Percentiles rank a stretch among this genome's conserved stretches.
phyloP scores from a whole-genome alignment of 2,888 invertebrate species.

The Andrena bucephala region DNA sequence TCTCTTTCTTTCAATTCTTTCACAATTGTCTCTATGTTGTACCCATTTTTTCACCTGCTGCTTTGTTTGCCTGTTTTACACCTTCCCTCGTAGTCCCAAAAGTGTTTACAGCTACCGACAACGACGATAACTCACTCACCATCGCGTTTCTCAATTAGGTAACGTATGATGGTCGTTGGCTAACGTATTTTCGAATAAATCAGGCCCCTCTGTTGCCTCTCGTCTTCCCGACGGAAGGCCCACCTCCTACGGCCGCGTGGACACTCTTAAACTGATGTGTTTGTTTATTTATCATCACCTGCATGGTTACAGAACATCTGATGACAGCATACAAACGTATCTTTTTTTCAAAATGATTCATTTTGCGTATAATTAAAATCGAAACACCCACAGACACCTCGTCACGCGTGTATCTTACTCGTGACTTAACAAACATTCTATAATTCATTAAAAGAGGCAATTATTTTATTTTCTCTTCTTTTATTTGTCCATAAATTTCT shows the following conservation, averaged over 20 bases:
- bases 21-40: conserved; percentile 5
- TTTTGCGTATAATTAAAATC: neutral
- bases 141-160: conserved; percentile 84
- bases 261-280: conserved; percentile 48
- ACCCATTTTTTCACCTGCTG: conserved; percentile 25
- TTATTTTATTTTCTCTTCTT: no score
- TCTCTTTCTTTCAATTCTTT: conserved; percentile 5
- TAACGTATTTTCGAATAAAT: conserved; percentile 83
- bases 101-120: conserved; percentile 73
- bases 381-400: neutral
- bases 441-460: no score
- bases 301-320: neutral
- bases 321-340: neutral
- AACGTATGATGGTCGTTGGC: conserved; percentile 73
- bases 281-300: conserved; percentile 33
- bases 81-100: conserved; percentile 68
- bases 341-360: neutral
- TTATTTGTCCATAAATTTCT: no score
- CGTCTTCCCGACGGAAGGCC: conserved; percentile 68
- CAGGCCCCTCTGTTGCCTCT: conserved; percentile 75
- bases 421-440: no score
- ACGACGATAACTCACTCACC: conserved; percentile 82
- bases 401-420: neutral
- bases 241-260: conserved; percentile 58
- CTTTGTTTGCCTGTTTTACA: conserved; percentile 51